Evolutionary conservation across 2,888 invertebrate species (phyloP), one percentile per base, ranked within the genome.

Genomic region (Drosophila atripex): DNA sequence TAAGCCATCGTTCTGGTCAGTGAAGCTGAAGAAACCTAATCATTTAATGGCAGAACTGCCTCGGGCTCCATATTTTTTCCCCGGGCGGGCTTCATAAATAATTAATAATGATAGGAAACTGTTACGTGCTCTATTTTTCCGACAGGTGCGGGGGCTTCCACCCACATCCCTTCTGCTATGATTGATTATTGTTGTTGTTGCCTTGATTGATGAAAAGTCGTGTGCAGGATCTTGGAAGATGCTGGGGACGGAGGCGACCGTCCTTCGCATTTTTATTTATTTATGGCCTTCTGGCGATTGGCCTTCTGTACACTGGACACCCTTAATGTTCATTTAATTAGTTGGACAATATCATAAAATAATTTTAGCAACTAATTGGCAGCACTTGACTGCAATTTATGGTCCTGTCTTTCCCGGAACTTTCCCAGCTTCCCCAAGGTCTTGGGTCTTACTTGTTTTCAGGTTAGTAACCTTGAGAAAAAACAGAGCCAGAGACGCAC

Each of bases 351-450:
- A 80, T 71, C 83, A 82, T 82, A 75, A 86, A 80, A 80, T 86
- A 77, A 86, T 86, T 82, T 82, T 71, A 76, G 80, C 84, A 86
- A 76, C 80, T 82, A 84, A 82, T 82, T 82, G 80, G 87, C 80
- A 82, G 80, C 78, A 84, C 85, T 84, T 86, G 87, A 86, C 80
- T 80, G 80, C 85, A 84, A 82, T 82, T 82, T 84, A 86, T 82
- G 73, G 58, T 59, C 52, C 41, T 59, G 51, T 18, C 56, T 46
- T 23, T 30, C 43, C 21, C 55, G 21, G 38, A 45, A 6, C 23
- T 21, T 6, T 28, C n/a, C 30, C 55, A 11, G n/a, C 47, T 12
- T 30, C 54, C 3, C 35, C 50, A 38, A 23, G 60, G 28, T 39
- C 60, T 11, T 46, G 35, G 7, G 35, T n/a, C 16, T 18, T 18